These are phyloP conservation scores for Noctua pronuba DNA, from an alignment of 2,888 invertebrate genomes.

Conservation along the genomic window DNA sequence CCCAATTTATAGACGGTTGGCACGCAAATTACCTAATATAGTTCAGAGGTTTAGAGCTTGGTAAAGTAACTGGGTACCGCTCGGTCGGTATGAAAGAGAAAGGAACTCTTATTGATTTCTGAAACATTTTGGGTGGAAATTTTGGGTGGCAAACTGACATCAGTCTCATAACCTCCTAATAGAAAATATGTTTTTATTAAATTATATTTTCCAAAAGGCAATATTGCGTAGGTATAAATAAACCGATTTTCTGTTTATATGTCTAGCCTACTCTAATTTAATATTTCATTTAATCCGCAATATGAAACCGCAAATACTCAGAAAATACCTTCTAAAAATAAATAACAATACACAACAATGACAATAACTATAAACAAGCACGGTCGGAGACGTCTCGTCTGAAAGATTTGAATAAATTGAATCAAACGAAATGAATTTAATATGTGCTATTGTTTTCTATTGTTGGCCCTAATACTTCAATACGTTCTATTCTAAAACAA, in stretches of 20 bases:
- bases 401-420: slow-evolving; percentile 47
- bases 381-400: slow-evolving; percentile 41
- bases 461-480: neutral
- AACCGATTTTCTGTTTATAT: neutral
- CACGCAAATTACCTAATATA: slow-evolving; percentile 49
- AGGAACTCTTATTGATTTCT: slow-evolving; percentile 21
- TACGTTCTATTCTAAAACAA: slow-evolving; percentile 24
- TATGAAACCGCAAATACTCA: slow-evolving; percentile 7
- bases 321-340: slow-evolving; percentile 38
- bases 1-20: slow-evolving; percentile 51
- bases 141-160: neutral
- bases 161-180: neutral
- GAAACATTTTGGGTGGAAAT: neutral
- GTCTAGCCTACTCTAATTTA: slow-evolving; percentile 2
- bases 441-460: slow-evolving; percentile 30
- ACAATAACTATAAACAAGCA: slow-evolving; percentile 21
- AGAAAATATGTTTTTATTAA: neutral
- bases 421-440: slow-evolving; percentile 22
- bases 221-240: neutral
- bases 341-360: slow-evolving; percentile 6
- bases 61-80: slow-evolving; percentile 21
- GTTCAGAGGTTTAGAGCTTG: slow-evolving; percentile 34
- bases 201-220: neutral
- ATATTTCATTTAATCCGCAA: slow-evolving; percentile 20
- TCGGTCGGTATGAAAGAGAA: slow-evolving; percentile 15